Conservation (phyloP, 2,888 invertebrate genomes). For the Melanostoma mellinum region DNA sequence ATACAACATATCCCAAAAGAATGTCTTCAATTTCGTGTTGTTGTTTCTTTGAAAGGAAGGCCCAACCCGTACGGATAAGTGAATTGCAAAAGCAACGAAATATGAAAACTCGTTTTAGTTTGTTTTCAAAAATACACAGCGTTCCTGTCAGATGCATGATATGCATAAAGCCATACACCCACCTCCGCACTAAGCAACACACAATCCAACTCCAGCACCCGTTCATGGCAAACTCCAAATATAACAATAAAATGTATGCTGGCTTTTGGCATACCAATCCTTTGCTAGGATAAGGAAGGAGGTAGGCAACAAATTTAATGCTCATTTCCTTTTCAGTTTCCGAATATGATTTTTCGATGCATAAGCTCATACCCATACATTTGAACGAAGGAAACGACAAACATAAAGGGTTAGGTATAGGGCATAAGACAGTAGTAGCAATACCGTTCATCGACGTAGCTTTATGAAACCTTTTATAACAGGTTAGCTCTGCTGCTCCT, state of each 20-base stretch:
- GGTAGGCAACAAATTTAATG: slow-evolving; percentile 40
- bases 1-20: no score
- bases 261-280: slow-evolving; percentile 21
- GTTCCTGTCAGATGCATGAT: slow-evolving; percentile 25
- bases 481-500: slow-evolving; percentile 10
- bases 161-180: background rate
- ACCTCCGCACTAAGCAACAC: background rate
- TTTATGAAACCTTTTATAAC: slow-evolving; percentile 49
- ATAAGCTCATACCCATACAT: slow-evolving; percentile 49
- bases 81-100: slow-evolving; percentile 7
- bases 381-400: slow-evolving; percentile 8
- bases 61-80: background rate
- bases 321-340: slow-evolving; percentile 48
- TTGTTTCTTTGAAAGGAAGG: no score
- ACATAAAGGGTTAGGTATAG: background rate
- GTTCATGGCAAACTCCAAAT: slow-evolving; percentile 4
- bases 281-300: slow-evolving; percentile 5
- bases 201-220: background rate
- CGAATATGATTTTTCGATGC: slow-evolving; percentile 61
- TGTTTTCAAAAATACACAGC: slow-evolving; percentile 12
- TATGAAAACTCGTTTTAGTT: slow-evolving; percentile 32
- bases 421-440: background rate
- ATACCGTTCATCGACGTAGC: slow-evolving; percentile 24
- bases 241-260: slow-evolving; percentile 48
- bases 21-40: no score